Evolutionary conservation across 2,797 vertebrate genomes (phyloP).

Genomic region (Anas flavirostris): DNA sequence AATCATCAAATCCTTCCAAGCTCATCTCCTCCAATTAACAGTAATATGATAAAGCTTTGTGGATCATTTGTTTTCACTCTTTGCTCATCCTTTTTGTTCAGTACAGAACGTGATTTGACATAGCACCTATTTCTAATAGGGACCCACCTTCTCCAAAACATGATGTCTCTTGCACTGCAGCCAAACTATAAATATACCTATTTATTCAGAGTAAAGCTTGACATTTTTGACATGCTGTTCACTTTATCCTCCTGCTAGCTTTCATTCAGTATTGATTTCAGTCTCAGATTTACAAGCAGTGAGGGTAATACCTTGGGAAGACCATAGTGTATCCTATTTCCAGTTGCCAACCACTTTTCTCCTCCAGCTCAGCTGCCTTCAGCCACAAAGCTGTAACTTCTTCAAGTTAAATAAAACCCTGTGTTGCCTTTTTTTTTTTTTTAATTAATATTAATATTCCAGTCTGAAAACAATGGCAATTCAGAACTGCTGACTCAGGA

Average conservation of each 20-base stretch:
- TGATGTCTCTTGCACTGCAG: background rate
- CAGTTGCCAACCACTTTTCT: background rate
- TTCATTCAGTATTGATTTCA: background rate
- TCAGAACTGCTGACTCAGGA: conserved; percentile 2
- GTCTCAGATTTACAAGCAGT: background rate
- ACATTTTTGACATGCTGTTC: background rate
- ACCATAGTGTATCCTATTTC: background rate
- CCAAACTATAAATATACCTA: background rate
- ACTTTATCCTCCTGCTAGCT: background rate
- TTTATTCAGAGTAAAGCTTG: background rate
- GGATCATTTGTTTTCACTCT: conserved; percentile 22
- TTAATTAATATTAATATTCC: background rate
- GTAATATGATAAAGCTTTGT: background rate
- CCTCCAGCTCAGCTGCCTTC: background rate
- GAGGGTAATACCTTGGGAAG: background rate
- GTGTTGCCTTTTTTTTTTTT: background rate
- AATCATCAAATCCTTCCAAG: background rate
- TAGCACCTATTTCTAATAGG: background rate
- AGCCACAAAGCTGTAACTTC: background rate
- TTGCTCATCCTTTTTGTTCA: background rate
- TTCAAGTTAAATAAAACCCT: background rate
- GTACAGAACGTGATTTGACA: conserved; percentile 1
- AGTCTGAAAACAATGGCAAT: background rate
- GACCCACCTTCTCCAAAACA: background rate
- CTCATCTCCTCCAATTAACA: background rate